Base-by-base conservation (phyloP, 2,888 invertebrate genomes). In the Thera britannica region DNA sequence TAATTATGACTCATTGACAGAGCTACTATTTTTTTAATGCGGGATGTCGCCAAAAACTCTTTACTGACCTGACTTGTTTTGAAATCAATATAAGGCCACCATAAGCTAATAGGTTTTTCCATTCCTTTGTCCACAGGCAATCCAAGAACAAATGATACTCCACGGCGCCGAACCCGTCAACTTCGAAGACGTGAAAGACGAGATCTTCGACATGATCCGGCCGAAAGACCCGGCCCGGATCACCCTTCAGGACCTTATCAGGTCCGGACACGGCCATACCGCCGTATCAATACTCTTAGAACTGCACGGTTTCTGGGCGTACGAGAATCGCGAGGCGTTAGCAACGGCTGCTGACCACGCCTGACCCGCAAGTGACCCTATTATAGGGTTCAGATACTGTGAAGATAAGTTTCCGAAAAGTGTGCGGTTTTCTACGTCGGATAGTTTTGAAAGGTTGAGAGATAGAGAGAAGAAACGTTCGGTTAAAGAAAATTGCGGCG, bases 171-270 rank as follows among this genome's bases (percentile, higher is more conserved):
- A 98, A 74, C 96, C 97, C 0, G 97, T 98, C 0, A 96, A 96
- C 77, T 98, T 99, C 87, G 97, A 98, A 77, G 98, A 99, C 90
- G 97, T 99, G 0, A 98, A 98, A 87, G 98, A 99, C 93, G 99
- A 99, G 92, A 97, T 99, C 76, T 99, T 98, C 93, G 99, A 99
- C 92, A 99, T 99, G 99, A 98, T 99, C 1, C 96, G 98, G 72
- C 98, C 99, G 0, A 95, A 95, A 68, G 96, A 98, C 87, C 97
- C 98, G 0, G 94, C 95, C 8, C 95, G 96, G 84, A 98, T 99
- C 75, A 98, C 98, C 0, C 90, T 98, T 2, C 96, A 81, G 77
- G 99, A 99, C 93, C 94, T 99, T 63, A 94, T 98, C 58, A 94
- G 81, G 78, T 97, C 98, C 90, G 98, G 98, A 0, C 98, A 98